Conservation (phyloP, 2,797 vertebrate genomes). For the Steatocranus sp. region DNA sequence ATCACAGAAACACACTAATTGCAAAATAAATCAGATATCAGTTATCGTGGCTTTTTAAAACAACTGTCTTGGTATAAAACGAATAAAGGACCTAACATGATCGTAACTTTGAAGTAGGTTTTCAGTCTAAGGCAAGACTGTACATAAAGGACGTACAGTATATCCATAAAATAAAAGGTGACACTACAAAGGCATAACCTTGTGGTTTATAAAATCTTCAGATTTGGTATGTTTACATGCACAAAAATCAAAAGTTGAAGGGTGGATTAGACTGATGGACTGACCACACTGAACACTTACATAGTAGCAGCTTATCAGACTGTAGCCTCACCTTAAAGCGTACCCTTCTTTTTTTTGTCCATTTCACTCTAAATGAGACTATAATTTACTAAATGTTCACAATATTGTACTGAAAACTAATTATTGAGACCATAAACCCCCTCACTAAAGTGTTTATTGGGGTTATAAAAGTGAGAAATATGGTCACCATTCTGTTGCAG, state of each 20-base stretch:
- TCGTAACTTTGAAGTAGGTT: not conserved
- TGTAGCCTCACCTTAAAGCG: not conserved
- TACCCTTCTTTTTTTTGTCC: not conserved
- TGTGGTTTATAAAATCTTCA: not conserved
- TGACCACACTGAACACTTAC: not conserved
- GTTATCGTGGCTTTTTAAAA: not conserved
- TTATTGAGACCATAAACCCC: not conserved
- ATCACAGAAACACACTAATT: not conserved
- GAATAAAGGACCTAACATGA: not conserved
- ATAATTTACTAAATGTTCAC: not conserved
- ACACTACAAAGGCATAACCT: not conserved
- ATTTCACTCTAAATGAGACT: not conserved
- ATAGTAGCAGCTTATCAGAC: not conserved
- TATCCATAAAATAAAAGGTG: accelerated
- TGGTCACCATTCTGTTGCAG: not conserved
- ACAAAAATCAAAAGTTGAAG: not conserved
- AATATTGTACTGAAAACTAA: not conserved
- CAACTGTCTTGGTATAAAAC: not conserved
- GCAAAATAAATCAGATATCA: not conserved
- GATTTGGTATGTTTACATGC: not conserved
- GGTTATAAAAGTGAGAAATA: not conserved
- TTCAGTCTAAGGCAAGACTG: not conserved
- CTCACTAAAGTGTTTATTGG: not conserved
- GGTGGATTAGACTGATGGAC: not conserved
- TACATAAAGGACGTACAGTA: not conserved